A percentile compares a stretch with the other conserved stretches of the same genome.
Conservation (phyloP, 2,113 vertebrate species). For the Petroica traversi region DNA sequence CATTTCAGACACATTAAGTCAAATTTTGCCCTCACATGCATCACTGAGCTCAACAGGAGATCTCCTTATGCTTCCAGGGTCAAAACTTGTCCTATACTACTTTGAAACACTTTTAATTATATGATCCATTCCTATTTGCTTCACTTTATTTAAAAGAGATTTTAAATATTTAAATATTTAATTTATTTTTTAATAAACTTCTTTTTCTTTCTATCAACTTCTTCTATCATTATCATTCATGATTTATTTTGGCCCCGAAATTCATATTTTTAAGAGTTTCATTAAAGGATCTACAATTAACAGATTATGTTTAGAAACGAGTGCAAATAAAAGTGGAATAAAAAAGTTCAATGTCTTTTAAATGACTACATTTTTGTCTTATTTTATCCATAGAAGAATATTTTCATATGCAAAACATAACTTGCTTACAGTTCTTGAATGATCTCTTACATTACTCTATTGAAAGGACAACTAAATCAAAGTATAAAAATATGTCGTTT, state of each 20-base stretch:
- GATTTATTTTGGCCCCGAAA: background rate
- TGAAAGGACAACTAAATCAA: background rate
- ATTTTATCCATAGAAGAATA: background rate
- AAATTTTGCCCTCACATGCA: conserved; percentile 20
- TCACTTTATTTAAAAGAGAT: background rate
- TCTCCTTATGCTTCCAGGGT: background rate
- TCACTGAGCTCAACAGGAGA: conserved; percentile 45
- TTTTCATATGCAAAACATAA: background rate
- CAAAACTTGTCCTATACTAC: background rate
- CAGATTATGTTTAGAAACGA: background rate
- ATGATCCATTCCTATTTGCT: background rate
- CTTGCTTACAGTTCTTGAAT: background rate
- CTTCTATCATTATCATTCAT: background rate
- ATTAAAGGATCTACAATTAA: background rate
- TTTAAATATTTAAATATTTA: too few relatives aligned
- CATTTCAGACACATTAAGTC: conserved; percentile 23
- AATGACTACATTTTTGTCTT: background rate
- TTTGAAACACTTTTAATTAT: background rate
- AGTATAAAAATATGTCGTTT: background rate
- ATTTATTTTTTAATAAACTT: background rate
- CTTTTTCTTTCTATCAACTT: too few relatives aligned
- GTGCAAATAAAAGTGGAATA: background rate
- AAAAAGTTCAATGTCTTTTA: background rate
- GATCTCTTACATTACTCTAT: background rate
- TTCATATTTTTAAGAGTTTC: background rate